Evolutionary conservation across 2,888 invertebrate species (phyloP).

Genomic region (Metopia argyrocephala): DNA sequence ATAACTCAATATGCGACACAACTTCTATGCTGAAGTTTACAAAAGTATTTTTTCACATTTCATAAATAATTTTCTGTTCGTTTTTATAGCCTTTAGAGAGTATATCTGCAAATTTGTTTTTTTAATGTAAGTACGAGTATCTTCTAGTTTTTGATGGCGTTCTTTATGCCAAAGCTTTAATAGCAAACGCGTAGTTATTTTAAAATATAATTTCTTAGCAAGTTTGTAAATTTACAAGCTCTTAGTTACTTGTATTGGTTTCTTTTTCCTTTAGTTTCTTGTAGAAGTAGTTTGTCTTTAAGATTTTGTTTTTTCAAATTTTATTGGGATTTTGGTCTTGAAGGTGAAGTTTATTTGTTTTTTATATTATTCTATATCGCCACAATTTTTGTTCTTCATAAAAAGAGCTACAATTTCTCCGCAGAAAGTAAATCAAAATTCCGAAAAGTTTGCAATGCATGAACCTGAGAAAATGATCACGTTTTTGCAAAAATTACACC

Average conservation of each 20-base stretch:
- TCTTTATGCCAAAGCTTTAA: slow-evolving; percentile 61
- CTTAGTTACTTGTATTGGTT: slow-evolving; percentile 35
- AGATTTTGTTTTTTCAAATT: slow-evolving; percentile 41
- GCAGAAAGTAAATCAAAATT: no score
- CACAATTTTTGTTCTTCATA: no score
- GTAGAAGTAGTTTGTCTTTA: slow-evolving; percentile 57
- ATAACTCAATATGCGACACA: slow-evolving; percentile 76
- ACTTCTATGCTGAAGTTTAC: slow-evolving; percentile 57
- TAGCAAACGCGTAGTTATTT: slow-evolving; percentile 64
- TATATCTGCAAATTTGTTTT: slow-evolving; percentile 25
- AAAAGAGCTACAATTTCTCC: no score
- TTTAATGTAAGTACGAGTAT: background rate
- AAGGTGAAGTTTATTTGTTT: no score
- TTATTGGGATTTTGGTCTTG: no score
- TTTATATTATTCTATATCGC: no score
- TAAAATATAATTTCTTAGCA: slow-evolving; percentile 75
- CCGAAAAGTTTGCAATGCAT: no score
- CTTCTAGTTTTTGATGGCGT: slow-evolving; percentile 25
- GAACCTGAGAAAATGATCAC: no score
- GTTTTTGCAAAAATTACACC: no score
- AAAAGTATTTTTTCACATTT: slow-evolving; percentile 43
- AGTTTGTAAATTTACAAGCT: slow-evolving; percentile 72
- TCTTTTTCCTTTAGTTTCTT: slow-evolving; percentile 5
- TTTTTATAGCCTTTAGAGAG: slow-evolving; percentile 53
- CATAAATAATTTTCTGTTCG: slow-evolving; percentile 51